Base-by-base conservation (phyloP, 2,888 invertebrate species). In the Cristatella mucedo region DNA sequence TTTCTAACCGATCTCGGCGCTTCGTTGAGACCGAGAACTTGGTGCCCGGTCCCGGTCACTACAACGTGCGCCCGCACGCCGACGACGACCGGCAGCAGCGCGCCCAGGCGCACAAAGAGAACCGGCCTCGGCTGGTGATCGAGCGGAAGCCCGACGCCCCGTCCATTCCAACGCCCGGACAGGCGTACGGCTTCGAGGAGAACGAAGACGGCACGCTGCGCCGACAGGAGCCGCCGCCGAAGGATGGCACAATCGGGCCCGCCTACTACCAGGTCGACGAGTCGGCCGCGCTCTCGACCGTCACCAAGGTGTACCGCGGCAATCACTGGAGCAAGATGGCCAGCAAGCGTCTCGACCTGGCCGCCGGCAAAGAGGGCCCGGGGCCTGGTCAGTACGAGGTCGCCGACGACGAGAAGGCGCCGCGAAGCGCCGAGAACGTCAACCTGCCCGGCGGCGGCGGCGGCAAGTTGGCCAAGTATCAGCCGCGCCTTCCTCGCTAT, bases 341-440 rank as follows among this genome's bases (percentile, higher is more conserved):
- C 4, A 52, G 58, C 7, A 53, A 55, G 41, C 41, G 61, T 24
- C 47, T 49, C 37, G 56, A 57, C 38, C 54, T 63, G 38, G 44
- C 41, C 11, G 44, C 41, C 11, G 59, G 58, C 6, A 53, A 50
- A 30, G 40, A 48, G 2, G 64, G 61, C 0, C 65, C 62, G 0
- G 65, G 62, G 4, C 65, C 64, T 0, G 63, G 63, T 3, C 58
- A 61, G 38, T 65, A 65, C 46, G 63, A 65, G n/a, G n/a, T n/a
- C 16, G 59, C 61, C 0, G 56, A 51, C 40, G 33, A 40, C 4
- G 51, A 55, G 7, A 19, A 47, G 2, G 42, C 33, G 15, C 21
- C 45, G 22, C n/a, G n/a, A n/a, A 44, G 44, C 33, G 43, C 50
- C 3, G 56, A 58, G 42, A 57, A 58, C 44, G 36, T 52, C 20